Evolutionary conservation across 2,888 invertebrate genomes (phyloP).

Genomic region (Germaria angustata): DNA sequence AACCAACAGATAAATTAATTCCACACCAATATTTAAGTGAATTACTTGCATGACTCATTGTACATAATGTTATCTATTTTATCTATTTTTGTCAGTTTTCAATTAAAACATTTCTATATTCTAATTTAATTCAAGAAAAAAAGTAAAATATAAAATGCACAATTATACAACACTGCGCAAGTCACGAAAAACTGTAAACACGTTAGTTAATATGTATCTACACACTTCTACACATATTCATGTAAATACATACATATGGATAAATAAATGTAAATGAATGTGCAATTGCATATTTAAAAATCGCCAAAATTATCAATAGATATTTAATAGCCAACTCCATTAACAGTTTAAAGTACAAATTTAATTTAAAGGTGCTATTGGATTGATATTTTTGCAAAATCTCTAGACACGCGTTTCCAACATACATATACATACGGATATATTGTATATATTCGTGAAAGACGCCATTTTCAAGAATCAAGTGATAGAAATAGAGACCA

Average conservation of each 20-base stretch:
- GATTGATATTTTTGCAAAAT: neutral
- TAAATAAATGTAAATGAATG: neutral
- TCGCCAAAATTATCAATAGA: constrained; percentile 38
- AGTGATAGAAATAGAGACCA: neutral
- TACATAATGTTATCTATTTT: neutral
- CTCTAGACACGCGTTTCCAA: constrained; percentile 38
- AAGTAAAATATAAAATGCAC: constrained; percentile 22
- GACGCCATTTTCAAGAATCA: constrained; percentile 64
- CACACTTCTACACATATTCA: too few relatives aligned
- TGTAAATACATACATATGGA: neutral
- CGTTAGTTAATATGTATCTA: constrained; percentile 30
- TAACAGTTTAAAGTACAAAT: neutral
- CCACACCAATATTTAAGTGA: too few relatives aligned
- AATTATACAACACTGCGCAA: constrained; percentile 71
- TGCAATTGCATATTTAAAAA: neutral
- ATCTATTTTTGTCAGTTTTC: constrained; percentile 37
- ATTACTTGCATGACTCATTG: constrained; percentile 29
- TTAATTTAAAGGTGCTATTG: neutral
- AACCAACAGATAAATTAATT: too few relatives aligned
- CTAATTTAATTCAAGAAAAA: constrained; percentile 7
- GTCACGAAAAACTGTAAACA: constrained; percentile 67
- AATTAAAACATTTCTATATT: constrained; percentile 5
- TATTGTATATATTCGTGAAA: constrained; percentile 21
- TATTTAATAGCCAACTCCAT: neutral
- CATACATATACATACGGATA: neutral